Percentiles rank a stretch among this genome's conserved stretches.
Evolutionary conservation across 2,797 vertebrate species (phyloP).

Genomic region (Lepus oiostolus): DNA sequence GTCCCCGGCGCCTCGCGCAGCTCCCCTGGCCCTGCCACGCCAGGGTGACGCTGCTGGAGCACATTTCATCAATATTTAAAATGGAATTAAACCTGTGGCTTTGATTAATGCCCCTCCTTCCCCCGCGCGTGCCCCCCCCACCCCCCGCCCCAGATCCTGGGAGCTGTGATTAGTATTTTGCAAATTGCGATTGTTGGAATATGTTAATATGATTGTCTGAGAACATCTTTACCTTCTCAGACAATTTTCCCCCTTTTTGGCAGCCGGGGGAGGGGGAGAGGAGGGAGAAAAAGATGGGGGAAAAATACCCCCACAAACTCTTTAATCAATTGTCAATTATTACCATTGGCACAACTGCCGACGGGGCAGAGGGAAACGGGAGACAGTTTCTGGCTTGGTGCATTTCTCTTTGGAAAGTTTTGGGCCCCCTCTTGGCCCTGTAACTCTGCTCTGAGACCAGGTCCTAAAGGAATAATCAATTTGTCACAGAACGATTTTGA

Average conservation of each 20-base stretch:
- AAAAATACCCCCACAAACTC: constrained; percentile 88
- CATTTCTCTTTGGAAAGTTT: constrained; percentile 85
- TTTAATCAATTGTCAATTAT: constrained; percentile 93
- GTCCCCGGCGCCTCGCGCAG: constrained; percentile 86
- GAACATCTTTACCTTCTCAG: constrained; percentile 93
- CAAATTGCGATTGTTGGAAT: constrained; percentile 91
- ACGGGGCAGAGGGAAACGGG: constrained; percentile 55
- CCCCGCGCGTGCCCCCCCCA: too few relatives aligned
- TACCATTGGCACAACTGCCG: constrained; percentile 84
- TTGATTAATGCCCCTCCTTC: constrained; percentile 88
- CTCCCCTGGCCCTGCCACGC: constrained; percentile 89
- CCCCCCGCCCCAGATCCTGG: constrained; percentile 82
- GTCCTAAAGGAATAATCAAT: constrained; percentile 40
- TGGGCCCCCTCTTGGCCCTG: not conserved
- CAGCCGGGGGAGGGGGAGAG: constrained; percentile 36
- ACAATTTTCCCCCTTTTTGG: constrained; percentile 90
- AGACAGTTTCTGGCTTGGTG: constrained; percentile 75
- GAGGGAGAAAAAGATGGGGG: constrained; percentile 83
- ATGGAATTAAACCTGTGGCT: constrained; percentile 93
- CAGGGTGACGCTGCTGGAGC: constrained; percentile 90
- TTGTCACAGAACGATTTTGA: constrained; percentile 28
- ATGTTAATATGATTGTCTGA: constrained; percentile 94
- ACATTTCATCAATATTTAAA: constrained; percentile 95
- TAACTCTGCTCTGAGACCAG: constrained; percentile 38
- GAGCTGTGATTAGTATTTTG: constrained; percentile 93